Conservation (phyloP, 1,140 invertebrate genomes). For the Pteromalus puparum region DNA sequence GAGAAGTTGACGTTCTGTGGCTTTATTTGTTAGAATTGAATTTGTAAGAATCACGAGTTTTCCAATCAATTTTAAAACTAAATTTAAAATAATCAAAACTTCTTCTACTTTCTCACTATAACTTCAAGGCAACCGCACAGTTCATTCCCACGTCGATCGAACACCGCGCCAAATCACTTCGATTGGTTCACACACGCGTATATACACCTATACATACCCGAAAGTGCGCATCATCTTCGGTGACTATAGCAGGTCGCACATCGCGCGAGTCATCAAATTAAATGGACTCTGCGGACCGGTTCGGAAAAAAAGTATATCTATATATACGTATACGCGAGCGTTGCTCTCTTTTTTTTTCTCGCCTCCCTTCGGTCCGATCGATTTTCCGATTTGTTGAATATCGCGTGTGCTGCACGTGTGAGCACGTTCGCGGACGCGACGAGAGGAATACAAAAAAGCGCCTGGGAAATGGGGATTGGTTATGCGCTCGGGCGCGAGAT, state of each 20-base stretch:
- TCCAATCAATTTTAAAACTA: too few relatives aligned
- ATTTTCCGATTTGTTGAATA: conserved; percentile 41
- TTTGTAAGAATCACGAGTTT: too few relatives aligned
- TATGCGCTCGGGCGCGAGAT: neutral
- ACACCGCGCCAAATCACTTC: neutral
- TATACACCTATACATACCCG: too few relatives aligned
- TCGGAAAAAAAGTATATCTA: neutral
- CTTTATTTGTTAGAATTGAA: neutral
- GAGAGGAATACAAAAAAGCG: conserved; percentile 33
- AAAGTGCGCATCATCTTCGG: conserved; percentile 38
- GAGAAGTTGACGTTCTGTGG: neutral
- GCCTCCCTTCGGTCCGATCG: neutral
- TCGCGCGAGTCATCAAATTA: conserved; percentile 45
- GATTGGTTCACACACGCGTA: neutral
- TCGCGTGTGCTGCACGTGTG: neutral
- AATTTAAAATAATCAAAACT: neutral
- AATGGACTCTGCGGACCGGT: conserved; percentile 21
- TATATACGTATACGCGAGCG: neutral
- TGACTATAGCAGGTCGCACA: neutral
- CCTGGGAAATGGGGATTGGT: conserved; percentile 7
- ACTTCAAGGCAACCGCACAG: too few relatives aligned
- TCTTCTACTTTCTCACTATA: neutral
- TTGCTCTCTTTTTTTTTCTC: conserved; percentile 16
- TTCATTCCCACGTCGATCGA: neutral
- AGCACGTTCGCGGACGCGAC: neutral